phyloP scores from a whole-genome alignment of 2,797 vertebrate genomes.

The Sciurus carolinensis region DNA sequence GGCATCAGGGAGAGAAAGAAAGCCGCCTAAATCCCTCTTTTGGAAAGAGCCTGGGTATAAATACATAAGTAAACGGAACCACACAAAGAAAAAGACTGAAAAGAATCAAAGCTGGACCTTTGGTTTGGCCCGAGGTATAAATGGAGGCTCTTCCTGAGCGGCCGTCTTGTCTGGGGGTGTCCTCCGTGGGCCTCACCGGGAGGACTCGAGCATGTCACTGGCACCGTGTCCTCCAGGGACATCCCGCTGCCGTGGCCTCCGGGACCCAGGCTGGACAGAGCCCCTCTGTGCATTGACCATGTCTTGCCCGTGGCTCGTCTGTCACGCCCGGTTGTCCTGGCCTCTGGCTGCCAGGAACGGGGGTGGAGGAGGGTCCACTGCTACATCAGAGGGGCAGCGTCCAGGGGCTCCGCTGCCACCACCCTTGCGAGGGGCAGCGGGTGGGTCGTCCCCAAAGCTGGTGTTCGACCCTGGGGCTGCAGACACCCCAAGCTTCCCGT shows the following conservation, averaged over 20 bases:
- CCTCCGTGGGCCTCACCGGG: no score
- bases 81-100: background rate
- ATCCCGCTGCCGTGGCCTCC: no score
- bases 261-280: no score
- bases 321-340: accelerated
- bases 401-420: accelerated
- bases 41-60: constrained; percentile 14
- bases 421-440: accelerated
- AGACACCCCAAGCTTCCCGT: no score
- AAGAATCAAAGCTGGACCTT: background rate
- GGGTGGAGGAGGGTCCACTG: accelerated
- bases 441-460: background rate
- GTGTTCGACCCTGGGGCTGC: no score
- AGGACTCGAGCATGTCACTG: no score
- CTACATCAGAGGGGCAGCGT: accelerated
- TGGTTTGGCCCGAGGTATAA: background rate
- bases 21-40: background rate
- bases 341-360: background rate
- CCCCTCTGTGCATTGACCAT: no score
- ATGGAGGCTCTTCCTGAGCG: background rate
- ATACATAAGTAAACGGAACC: constrained; percentile 41
- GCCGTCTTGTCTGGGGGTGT: no score
- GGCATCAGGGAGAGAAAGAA: background rate
- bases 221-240: no score
- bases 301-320: no score